Conservation (phyloP, 1,140 invertebrate genomes). For the Drosophila murphyi region DNA sequence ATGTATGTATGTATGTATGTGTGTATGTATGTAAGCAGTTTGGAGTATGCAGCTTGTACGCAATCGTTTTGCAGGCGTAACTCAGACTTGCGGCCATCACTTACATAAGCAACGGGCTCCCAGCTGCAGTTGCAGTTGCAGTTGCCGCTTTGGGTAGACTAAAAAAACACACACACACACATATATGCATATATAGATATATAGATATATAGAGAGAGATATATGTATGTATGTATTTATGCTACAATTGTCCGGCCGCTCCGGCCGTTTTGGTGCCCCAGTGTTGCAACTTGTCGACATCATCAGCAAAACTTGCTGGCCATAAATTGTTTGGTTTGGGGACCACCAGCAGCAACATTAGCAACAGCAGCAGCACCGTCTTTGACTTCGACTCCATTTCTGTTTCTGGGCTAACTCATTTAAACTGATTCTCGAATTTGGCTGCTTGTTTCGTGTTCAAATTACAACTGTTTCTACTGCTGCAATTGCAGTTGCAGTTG, state of each 20-base stretch:
- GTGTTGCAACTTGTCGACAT: slow-evolving; percentile 71
- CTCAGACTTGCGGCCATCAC: slow-evolving; percentile 29
- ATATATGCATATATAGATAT: slow-evolving; percentile 19
- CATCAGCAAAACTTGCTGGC: slow-evolving; percentile 45
- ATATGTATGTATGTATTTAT: slow-evolving; percentile 13
- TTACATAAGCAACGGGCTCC: slow-evolving; percentile 66
- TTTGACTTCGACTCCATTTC: slow-evolving; percentile 38
- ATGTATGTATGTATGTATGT: slow-evolving; percentile 9
- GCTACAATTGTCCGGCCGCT: slow-evolving; percentile 40
- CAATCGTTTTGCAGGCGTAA: slow-evolving; percentile 63
- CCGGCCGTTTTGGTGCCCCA: slow-evolving; percentile 27
- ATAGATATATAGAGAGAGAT: slow-evolving; percentile 18
- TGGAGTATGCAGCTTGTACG: slow-evolving; percentile 30
- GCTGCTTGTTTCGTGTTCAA: slow-evolving; percentile 17
- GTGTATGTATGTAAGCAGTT: slow-evolving; percentile 1
- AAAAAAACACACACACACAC: not conserved
- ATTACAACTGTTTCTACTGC: slow-evolving; percentile 5
- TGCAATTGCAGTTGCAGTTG: slow-evolving; percentile 8
- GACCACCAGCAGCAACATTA: slow-evolving; percentile 8
- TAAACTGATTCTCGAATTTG: slow-evolving; percentile 67
- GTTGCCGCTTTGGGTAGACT: slow-evolving; percentile 28
- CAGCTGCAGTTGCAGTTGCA: slow-evolving; percentile 55
- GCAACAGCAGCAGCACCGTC: slow-evolving; percentile 5
- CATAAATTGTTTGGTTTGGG: slow-evolving; percentile 31
- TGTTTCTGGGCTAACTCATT: slow-evolving; percentile 43